Evolutionary conservation across 2,797 vertebrate species (phyloP).

Genomic region (Tokudaia muenninki): DNA sequence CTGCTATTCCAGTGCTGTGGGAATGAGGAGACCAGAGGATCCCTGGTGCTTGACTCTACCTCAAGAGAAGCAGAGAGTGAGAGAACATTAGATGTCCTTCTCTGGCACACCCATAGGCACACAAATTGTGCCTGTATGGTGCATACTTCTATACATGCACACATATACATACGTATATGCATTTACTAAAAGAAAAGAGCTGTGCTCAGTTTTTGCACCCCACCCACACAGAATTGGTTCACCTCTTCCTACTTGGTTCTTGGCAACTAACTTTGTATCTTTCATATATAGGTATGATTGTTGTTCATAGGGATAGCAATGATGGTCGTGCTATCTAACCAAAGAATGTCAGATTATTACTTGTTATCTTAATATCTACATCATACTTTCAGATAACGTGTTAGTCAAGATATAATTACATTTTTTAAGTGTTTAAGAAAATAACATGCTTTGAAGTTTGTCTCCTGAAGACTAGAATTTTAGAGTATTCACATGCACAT

Average conservation of each 20-base stretch:
- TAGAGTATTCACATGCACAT: background rate
- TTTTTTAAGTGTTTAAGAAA: background rate
- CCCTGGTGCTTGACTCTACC: background rate
- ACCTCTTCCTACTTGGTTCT: background rate
- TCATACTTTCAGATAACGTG: background rate
- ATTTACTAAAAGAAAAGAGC: background rate
- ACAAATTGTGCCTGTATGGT: background rate
- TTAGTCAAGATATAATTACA: background rate
- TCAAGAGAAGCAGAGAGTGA: background rate
- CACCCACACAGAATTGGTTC: background rate
- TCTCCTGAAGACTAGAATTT: slow-evolving; percentile 16
- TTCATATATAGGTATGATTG: background rate
- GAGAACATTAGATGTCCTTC: background rate
- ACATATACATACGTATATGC: background rate
- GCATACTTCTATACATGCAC: background rate
- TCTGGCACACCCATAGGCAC: background rate
- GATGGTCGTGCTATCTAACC: background rate
- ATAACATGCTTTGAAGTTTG: background rate
- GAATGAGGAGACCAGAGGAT: background rate
- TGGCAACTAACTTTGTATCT: background rate
- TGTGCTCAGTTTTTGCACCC: background rate
- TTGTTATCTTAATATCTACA: background rate
- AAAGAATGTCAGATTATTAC: background rate
- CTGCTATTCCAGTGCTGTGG: background rate
- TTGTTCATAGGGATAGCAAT: background rate